Percentiles rank a stretch among this genome's conserved stretches.
These are phyloP conservation scores for Notothenia rossii DNA, from an alignment of 2,113 vertebrate genomes.

Conservation along the genomic window DNA sequence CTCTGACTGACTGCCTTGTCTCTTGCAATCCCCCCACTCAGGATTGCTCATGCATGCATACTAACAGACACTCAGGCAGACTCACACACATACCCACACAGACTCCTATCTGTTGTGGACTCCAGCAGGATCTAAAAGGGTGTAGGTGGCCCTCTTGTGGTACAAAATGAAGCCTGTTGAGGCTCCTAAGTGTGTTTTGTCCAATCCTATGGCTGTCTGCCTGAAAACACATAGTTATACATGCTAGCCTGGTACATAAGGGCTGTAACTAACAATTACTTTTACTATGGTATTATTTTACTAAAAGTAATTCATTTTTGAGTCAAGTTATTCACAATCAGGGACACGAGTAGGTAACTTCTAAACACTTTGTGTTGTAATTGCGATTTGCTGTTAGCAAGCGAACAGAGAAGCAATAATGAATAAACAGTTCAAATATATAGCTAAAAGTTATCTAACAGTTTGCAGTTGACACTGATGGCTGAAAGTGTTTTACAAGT, in stretches of 20 bases:
- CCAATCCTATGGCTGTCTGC: background rate
- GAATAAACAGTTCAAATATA: background rate
- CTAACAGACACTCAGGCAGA: constrained; percentile 66
- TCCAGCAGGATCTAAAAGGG: constrained; percentile 64
- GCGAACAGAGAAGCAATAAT: background rate
- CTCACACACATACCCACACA: constrained; percentile 54
- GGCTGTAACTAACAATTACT: background rate
- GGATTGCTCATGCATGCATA: constrained; percentile 79
- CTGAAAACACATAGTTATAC: background rate
- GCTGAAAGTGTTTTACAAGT: background rate
- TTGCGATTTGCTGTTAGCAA: background rate
- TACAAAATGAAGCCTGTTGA: constrained; percentile 34
- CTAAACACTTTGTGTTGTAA: too few relatives aligned
- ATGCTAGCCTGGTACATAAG: background rate
- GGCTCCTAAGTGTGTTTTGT: background rate
- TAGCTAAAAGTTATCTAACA: background rate
- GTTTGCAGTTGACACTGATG: background rate
- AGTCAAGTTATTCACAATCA: background rate
- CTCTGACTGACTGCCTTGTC: constrained; percentile 78
- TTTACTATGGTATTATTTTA: background rate
- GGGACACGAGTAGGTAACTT: background rate
- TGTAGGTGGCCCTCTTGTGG: constrained; percentile 80
- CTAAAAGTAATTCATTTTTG: background rate
- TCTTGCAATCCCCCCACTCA: constrained; percentile 56
- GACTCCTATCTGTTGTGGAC: constrained; percentile 56